A percentile compares a stretch with the other conserved stretches of the same genome.
Evolutionary conservation across 2,888 invertebrate genomes (phyloP).

Genomic region (Pardosa pseudoannulata): DNA sequence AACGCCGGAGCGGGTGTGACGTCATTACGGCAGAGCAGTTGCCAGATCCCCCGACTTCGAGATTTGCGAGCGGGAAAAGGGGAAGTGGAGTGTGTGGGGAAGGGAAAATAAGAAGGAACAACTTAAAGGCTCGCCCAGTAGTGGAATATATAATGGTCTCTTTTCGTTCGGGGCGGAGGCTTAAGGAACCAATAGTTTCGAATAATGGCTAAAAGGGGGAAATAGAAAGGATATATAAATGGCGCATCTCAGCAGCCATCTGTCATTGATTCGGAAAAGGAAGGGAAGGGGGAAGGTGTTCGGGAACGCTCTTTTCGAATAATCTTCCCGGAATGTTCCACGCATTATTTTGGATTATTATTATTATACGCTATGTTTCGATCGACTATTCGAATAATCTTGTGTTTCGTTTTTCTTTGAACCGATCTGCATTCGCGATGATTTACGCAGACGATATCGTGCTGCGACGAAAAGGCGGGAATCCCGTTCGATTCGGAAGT

Average conservation of each 20-base stretch:
- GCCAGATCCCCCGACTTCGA: slow-evolving; percentile 67
- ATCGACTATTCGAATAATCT: slow-evolving; percentile 47
- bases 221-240: slow-evolving; percentile 71
- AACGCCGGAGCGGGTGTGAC: slow-evolving; percentile 64
- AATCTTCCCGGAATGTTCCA: slow-evolving; percentile 66
- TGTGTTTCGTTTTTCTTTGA: slow-evolving; percentile 46
- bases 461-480: slow-evolving; percentile 16
- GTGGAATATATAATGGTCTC: slow-evolving; percentile 69
- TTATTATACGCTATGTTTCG: slow-evolving; percentile 57
- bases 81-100: too few species aligned
- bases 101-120: slow-evolving; percentile 67
- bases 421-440: slow-evolving; percentile 44
- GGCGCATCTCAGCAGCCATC: slow-evolving; percentile 62
- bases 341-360: slow-evolving; percentile 71
- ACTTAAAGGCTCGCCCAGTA: slow-evolving; percentile 68
- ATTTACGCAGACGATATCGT: slow-evolving; percentile 55
- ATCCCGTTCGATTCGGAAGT: slow-evolving; percentile 24
- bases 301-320: slow-evolving; percentile 53
- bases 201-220: slow-evolving; percentile 70
- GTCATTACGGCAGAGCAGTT: slow-evolving; percentile 71
- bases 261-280: slow-evolving; percentile 65
- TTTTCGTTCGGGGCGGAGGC: slow-evolving; percentile 52
- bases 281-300: slow-evolving; percentile 42
- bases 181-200: slow-evolving; percentile 72
- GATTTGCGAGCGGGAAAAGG: slow-evolving; percentile 43